These are phyloP conservation scores for Polydrusus cervinus DNA, from an alignment of 2,888 invertebrate species.

Conservation along the genomic window DNA sequence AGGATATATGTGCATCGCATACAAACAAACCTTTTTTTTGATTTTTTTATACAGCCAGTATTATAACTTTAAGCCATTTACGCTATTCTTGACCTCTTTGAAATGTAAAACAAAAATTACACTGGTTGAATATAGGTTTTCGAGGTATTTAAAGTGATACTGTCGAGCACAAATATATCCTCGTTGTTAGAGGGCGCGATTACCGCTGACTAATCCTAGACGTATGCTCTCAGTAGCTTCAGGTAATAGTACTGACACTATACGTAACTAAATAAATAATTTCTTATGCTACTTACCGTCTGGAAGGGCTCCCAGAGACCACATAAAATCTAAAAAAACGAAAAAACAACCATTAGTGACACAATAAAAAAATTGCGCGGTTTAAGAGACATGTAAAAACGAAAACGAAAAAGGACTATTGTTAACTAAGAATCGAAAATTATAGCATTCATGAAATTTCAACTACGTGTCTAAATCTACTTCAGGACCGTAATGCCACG, in stretches of 20 bases:
- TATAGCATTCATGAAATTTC: slow-evolving; percentile 72
- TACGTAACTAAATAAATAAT: background rate
- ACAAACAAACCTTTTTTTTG: too few relatives aligned
- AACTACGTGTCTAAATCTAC: slow-evolving; percentile 70
- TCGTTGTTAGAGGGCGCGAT: too few relatives aligned
- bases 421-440: slow-evolving; percentile 56
- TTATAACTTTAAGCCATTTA: too few relatives aligned
- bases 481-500: slow-evolving; percentile 55
- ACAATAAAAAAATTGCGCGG: slow-evolving; percentile 25
- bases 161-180: too few relatives aligned
- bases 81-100: too few relatives aligned
- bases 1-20: too few relatives aligned
- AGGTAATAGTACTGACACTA: background rate
- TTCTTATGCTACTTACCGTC: slow-evolving; percentile 86
- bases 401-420: slow-evolving; percentile 46
- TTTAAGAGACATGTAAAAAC: slow-evolving; percentile 28
- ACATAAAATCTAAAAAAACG: slow-evolving; percentile 95
- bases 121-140: too few relatives aligned
- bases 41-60: too few relatives aligned
- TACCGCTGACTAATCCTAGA: too few relatives aligned
- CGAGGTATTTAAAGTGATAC: too few relatives aligned
- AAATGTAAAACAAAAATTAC: too few relatives aligned
- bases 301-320: slow-evolving; percentile 98
- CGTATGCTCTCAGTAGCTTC: too few relatives aligned
- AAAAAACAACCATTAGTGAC: slow-evolving; percentile 67